Percentiles rank a stretch among this genome's conserved stretches.
phyloP scores from a whole-genome alignment of 2,797 vertebrate species.

The Poeciliopsis paucimaculata region DNA sequence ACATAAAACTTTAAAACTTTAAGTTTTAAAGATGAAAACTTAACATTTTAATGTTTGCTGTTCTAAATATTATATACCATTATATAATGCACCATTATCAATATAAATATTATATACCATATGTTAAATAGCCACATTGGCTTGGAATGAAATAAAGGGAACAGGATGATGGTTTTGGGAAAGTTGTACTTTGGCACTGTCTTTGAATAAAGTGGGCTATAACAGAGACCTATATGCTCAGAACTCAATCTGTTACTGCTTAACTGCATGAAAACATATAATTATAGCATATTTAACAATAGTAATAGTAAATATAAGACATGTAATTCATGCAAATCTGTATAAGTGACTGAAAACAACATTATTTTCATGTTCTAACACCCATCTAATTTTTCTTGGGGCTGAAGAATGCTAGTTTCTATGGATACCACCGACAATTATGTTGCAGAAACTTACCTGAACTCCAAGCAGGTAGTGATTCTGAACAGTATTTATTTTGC shows the following conservation, averaged over 20 bases:
- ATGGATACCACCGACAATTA: conserved; percentile 15
- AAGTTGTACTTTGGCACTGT: not conserved
- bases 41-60: too few relatives aligned
- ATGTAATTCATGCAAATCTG: not conserved
- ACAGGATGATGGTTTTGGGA: not conserved
- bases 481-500: not conserved
- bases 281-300: not conserved
- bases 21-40: too few relatives aligned
- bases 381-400: conserved; percentile 3
- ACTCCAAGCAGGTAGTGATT: conserved; percentile 8
- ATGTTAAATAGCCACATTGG: not conserved
- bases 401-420: conserved; percentile 9
- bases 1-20: not conserved
- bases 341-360: not conserved
- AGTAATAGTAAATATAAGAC: not conserved
- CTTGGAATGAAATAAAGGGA: not conserved
- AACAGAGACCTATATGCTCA: not conserved
- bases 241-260: not conserved
- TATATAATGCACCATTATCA: too few relatives aligned
- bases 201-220: not conserved
- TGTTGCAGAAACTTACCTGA: conserved; percentile 13
- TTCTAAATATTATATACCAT: too few relatives aligned
- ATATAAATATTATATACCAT: not conserved
- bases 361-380: not conserved
- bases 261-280: not conserved